Evolutionary conservation across 1,140 invertebrate species (phyloP).

Genomic region (Drosophila funebris): DNA sequence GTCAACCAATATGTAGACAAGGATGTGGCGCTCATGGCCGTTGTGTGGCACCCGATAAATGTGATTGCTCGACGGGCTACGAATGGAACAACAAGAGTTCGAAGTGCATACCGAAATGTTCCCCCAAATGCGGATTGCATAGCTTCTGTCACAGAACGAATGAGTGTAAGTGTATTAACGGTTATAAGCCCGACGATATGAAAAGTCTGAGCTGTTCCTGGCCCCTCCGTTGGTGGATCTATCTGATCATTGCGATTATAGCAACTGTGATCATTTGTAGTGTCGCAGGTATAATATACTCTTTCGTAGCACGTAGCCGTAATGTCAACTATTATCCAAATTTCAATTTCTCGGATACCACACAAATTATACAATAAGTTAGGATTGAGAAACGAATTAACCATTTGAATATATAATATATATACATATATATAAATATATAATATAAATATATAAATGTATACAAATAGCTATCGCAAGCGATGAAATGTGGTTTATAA

Average conservation of each 20-base stretch:
- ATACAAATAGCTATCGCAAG: no score
- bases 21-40: background rate
- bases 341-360: background rate
- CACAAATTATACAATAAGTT: background rate
- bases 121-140: conserved; percentile 6
- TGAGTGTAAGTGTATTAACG: conserved; percentile 1
- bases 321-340: conserved; percentile 27
- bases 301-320: background rate
- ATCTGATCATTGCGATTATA: background rate
- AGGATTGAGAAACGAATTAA: background rate
- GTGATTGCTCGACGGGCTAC: background rate
- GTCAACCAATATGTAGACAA: background rate
- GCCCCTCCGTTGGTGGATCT: conserved; percentile 7
- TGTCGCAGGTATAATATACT: background rate
- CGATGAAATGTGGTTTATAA: no score
- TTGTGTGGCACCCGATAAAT: background rate
- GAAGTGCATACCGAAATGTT: background rate
- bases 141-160: conserved; percentile 1
- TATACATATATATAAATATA: no score
- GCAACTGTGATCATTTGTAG: background rate
- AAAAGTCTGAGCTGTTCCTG: background rate
- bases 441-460: no score
- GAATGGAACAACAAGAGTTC: background rate
- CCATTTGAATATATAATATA: no score
- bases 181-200: background rate